These are phyloP conservation scores for Cheirogaleus major DNA, from an alignment of 2,797 vertebrate species.

Conservation along the genomic window DNA sequence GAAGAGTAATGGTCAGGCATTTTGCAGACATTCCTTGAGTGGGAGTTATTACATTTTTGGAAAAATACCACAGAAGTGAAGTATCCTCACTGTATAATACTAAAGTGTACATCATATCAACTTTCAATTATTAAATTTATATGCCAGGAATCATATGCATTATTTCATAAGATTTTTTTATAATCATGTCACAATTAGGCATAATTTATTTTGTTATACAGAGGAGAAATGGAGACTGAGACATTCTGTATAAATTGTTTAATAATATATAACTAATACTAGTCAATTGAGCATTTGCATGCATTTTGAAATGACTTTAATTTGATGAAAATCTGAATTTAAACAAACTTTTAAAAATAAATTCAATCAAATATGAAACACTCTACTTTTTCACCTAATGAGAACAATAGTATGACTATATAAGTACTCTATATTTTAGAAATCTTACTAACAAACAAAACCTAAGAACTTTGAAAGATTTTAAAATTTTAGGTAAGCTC, in stretches of 20 bases:
- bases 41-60: no score
- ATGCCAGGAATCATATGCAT: not conserved
- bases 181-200: not conserved
- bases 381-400: not conserved
- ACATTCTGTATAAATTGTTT: not conserved
- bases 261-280: not conserved
- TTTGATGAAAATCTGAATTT: slow-evolving; percentile 18
- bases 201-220: not conserved
- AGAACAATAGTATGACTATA: not conserved
- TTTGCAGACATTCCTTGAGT: no score
- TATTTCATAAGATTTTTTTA: not conserved
- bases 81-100: no score
- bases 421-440: not conserved
- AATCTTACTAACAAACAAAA: not conserved
- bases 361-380: not conserved
- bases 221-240: not conserved
- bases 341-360: not conserved
- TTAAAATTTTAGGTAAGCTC: not conserved
- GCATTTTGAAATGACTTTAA: not conserved
- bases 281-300: not conserved
- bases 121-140: not conserved
- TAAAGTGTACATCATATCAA: no score
- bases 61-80: no score
- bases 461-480: not conserved
- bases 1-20: no score